These are phyloP conservation scores for Heterocephalus glaber DNA, from an alignment of 2,113 vertebrate genomes.

Conservation along the genomic window DNA sequence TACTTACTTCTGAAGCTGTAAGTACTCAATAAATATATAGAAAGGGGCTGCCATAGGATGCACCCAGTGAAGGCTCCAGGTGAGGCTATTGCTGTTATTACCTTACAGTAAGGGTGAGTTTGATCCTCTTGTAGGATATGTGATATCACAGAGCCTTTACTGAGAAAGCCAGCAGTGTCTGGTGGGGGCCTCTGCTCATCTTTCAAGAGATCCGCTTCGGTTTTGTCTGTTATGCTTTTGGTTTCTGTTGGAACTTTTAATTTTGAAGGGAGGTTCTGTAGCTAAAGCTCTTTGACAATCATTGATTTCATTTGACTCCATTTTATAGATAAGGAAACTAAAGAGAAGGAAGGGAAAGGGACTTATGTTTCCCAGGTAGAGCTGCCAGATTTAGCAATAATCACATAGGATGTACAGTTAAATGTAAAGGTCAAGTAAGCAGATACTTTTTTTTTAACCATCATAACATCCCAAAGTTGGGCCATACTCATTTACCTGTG, in stretches of 20 bases:
- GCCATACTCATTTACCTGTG: background rate
- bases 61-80: fast-evolving
- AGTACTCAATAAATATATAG: background rate
- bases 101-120: background rate
- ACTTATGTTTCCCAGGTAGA: background rate
- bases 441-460: background rate
- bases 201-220: background rate
- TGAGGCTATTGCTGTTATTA: fast-evolving
- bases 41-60: fast-evolving
- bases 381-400: background rate
- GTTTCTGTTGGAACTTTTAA: background rate
- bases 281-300: background rate
- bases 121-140: too few species aligned
- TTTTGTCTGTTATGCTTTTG: background rate
- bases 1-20: background rate
- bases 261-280: background rate
- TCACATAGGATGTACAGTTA: background rate
- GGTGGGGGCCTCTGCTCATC: background rate
- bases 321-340: background rate
- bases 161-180: too few species aligned
- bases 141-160: too few species aligned
- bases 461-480: background rate
- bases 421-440: background rate
- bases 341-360: background rate
- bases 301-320: background rate